Evolutionary conservation across 2,113 vertebrate genomes (phyloP), one percentile per base, ranked within the genome.

Genomic region (Panurus biarmicus): DNA sequence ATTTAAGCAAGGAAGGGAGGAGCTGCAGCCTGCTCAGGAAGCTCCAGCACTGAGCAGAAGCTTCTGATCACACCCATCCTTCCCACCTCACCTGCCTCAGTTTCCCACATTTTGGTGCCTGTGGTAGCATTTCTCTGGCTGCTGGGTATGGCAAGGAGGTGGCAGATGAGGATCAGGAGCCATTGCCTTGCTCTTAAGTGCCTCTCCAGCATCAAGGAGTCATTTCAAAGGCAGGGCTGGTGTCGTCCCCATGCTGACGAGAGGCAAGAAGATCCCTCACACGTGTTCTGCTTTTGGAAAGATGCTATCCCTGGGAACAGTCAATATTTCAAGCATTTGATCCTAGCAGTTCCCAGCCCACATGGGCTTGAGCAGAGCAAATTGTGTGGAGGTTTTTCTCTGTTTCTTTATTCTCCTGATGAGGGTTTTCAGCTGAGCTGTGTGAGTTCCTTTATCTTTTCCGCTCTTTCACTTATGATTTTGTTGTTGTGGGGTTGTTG

Each of bases 201-300:
- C 81, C 45, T 69, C 85, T 44, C 35, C 7, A 51, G 70, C 76
- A 15, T 1, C 83, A 0, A 72, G 80, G 91, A 91, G 91, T 88
- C 94, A 40, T 91, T 90, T 94, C 81, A 94, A 94, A 96, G 95
- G 18, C 91, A 83, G 78, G 20, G 85, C 28, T 20, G 83, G 94
- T 1, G 6, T 38, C 7, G 3, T 33, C 36, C 74, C 26, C 1
- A 3, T 76, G 95, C 95, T 96, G 95, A 93, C 11, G 14, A 71
- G 11, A 38, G 89, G 85, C 93, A 76, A 85, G 62, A 95, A 51
- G 91, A 85, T 87, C 91, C 73, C 42, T 82, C 33, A 79, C 67
- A 1, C 38, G 51, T 90, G 85, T 79, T 73, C 47, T 82, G 93
- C 26, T 73, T 66, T 70, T 5, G 44, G 91, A 31, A 47, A 66